Evolutionary conservation across 2,888 invertebrate species (phyloP).

Genomic region (Cephonodes hylas): DNA sequence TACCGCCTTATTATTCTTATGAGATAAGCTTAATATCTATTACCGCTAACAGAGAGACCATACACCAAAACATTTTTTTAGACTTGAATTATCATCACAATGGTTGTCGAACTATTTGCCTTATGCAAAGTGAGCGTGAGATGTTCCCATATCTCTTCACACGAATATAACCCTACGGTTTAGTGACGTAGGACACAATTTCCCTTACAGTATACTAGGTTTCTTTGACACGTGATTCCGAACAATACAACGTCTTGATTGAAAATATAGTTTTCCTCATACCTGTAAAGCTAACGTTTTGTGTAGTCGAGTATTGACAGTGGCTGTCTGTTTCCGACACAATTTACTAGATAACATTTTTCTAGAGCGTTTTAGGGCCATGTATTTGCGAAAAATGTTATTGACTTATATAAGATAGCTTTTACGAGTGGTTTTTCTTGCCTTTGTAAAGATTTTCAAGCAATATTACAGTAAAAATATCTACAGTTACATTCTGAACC

Average conservation of each 20-base stretch:
- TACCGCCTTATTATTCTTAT: too few relatives aligned
- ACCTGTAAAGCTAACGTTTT: not conserved
- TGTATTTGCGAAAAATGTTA: not conserved
- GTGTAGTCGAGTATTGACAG: not conserved
- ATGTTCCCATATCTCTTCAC: not conserved
- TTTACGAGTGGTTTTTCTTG: too few relatives aligned
- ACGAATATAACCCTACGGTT: not conserved
- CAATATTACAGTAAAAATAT: too few relatives aligned
- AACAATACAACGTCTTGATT: not conserved
- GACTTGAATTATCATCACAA: slow-evolving; percentile 28
- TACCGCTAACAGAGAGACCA: not conserved
- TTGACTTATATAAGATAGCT: not conserved
- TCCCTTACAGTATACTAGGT: not conserved
- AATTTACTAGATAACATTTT: not conserved
- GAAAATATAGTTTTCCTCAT: slow-evolving; percentile 6
- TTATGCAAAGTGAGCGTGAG: slow-evolving; percentile 14
- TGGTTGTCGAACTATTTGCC: slow-evolving; percentile 23
- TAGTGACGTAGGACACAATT: not conserved
- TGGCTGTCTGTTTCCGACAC: not conserved
- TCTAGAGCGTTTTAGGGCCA: not conserved
- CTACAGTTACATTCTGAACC: too few relatives aligned
- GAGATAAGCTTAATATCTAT: not conserved
- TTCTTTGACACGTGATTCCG: not conserved
- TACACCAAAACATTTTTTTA: slow-evolving; percentile 19
- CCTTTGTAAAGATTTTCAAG: too few relatives aligned